These are phyloP conservation scores for Corbicula japonica DNA, from an alignment of 2,888 invertebrate species.

Conservation along the genomic window DNA sequence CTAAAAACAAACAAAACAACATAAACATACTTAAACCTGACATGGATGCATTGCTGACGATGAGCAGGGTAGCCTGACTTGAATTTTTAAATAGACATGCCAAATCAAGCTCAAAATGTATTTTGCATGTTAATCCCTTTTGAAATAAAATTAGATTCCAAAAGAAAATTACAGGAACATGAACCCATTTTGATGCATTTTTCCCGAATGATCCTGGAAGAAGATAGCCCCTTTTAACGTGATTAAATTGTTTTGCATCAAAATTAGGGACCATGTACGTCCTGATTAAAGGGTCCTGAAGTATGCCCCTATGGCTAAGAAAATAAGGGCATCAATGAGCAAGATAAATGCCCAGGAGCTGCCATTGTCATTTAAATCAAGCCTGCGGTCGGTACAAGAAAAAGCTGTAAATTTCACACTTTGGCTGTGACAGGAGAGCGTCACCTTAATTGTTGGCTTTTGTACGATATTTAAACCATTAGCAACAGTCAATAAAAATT, in stretches of 20 bases:
- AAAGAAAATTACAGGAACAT: slow-evolving; percentile 2
- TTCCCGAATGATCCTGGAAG: slow-evolving; percentile 9
- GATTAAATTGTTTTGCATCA: slow-evolving; percentile 48
- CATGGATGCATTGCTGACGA: too few relatives aligned
- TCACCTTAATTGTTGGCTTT: slow-evolving; percentile 36
- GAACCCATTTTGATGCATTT: slow-evolving; percentile 13
- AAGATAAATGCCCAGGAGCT: slow-evolving; percentile 13
- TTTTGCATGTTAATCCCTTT: too few relatives aligned
- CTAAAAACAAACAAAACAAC: too few relatives aligned
- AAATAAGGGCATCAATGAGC: slow-evolving; percentile 3
- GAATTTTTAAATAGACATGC: too few relatives aligned
- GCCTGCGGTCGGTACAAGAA: slow-evolving; percentile 8
- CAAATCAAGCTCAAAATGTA: too few relatives aligned
- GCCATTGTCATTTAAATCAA: slow-evolving; percentile 46
- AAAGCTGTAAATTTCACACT: slow-evolving; percentile 54
- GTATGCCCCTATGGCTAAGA: slow-evolving; percentile 2
- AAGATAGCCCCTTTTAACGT: slow-evolving; percentile 26
- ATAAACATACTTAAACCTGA: too few relatives aligned
- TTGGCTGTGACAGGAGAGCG: slow-evolving; percentile 20
- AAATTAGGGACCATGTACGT: slow-evolving; percentile 30
- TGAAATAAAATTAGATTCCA: too few relatives aligned
- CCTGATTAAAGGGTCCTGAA: slow-evolving; percentile 47
- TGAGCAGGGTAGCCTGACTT: too few relatives aligned
- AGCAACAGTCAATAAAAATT: slow-evolving; percentile 52
- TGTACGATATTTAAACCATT: slow-evolving; percentile 59